phyloP scores from a whole-genome alignment of 2,888 invertebrate genomes.

The Agonopterix arenella region DNA sequence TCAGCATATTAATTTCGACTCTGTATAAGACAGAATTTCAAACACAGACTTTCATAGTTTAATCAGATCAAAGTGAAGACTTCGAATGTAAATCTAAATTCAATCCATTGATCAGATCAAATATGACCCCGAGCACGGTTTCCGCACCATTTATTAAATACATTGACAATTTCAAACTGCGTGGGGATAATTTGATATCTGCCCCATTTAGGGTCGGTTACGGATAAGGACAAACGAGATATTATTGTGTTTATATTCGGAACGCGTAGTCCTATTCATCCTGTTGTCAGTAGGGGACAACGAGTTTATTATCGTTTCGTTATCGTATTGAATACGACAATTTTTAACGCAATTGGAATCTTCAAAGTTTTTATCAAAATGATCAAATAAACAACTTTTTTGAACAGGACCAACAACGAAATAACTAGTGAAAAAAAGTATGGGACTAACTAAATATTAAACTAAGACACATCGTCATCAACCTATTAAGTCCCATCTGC shows the following conservation, averaged over 20 bases:
- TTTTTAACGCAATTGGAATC: not conserved
- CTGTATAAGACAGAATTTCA: too few relatives aligned
- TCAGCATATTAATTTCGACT: too few relatives aligned
- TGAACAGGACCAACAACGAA: too few relatives aligned
- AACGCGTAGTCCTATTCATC: slow-evolving; percentile 11
- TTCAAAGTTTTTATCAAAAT: too few relatives aligned
- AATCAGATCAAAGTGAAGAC: too few relatives aligned
- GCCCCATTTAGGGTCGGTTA: slow-evolving; percentile 18
- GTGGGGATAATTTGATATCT: slow-evolving; percentile 21
- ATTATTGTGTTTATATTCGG: slow-evolving; percentile 19
- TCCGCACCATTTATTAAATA: slow-evolving; percentile 18
- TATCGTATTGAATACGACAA: not conserved
- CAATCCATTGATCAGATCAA: slow-evolving; percentile 6
- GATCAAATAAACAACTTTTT: too few relatives aligned
- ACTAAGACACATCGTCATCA: too few relatives aligned
- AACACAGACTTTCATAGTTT: too few relatives aligned
- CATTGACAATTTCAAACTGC: slow-evolving; percentile 19
- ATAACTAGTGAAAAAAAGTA: too few relatives aligned
- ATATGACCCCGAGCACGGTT: slow-evolving; percentile 5
- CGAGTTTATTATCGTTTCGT: not conserved
- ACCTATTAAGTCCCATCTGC: too few relatives aligned
- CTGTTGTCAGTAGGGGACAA: not conserved
- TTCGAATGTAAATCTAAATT: too few relatives aligned
- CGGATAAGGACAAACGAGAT: slow-evolving; percentile 16
- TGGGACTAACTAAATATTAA: too few relatives aligned